phyloP scores from a whole-genome alignment of 2,888 invertebrate genomes.

The Temnothorax rugatulus region DNA sequence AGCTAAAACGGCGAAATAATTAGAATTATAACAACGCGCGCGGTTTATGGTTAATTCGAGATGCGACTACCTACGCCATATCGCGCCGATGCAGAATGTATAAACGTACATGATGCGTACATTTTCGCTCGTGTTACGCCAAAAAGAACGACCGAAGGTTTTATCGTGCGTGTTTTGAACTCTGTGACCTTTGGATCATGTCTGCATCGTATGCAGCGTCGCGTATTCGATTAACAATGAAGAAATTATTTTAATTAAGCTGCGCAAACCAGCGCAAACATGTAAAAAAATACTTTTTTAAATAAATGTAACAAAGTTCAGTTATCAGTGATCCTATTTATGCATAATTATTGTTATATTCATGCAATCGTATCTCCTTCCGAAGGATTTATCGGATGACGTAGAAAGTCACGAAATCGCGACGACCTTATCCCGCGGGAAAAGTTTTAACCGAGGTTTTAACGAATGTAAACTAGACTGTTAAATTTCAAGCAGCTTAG shows the following conservation, averaged over 20 bases:
- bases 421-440: background rate
- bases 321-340: background rate
- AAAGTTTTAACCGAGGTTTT: constrained; percentile 42
- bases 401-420: constrained; percentile 18
- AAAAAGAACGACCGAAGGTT: constrained; percentile 17
- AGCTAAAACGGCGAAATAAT: background rate
- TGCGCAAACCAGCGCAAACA: background rate
- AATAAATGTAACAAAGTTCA: background rate
- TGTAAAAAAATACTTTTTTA: constrained; percentile 6
- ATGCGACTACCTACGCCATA: no score
- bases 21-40: background rate
- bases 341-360: constrained; percentile 1
- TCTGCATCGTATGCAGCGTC: background rate
- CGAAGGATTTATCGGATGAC: background rate
- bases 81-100: background rate
- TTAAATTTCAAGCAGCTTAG: background rate
- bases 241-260: background rate
- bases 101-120: background rate
- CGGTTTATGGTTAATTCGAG: background rate
- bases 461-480: constrained; percentile 31
- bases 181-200: constrained; percentile 8
- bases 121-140: background rate
- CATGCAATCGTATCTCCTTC: background rate
- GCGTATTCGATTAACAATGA: constrained; percentile 1
- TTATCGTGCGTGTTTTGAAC: constrained; percentile 1